A percentile compares a stretch with the other conserved stretches of the same genome.
These are phyloP conservation scores for Psittacus erithacus DNA, from an alignment of 2,113 vertebrate genomes.

Conservation along the genomic window DNA sequence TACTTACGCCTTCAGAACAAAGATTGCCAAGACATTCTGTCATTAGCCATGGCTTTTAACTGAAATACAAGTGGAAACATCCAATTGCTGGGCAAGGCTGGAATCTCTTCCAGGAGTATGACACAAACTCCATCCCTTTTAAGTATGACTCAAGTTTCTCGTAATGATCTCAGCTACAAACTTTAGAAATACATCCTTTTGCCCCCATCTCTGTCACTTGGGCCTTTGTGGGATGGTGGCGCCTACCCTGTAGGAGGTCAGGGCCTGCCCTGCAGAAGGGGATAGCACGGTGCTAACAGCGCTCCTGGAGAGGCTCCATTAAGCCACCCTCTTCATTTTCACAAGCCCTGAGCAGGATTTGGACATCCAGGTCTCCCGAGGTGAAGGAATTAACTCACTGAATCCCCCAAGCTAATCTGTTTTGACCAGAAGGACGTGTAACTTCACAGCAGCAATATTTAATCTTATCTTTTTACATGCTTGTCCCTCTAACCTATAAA, in stretches of 20 bases:
- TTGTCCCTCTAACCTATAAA: background rate
- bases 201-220: background rate
- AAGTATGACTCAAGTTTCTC: conserved; percentile 21
- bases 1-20: background rate
- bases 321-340: background rate
- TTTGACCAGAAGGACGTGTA: conserved; percentile 3
- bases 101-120: background rate
- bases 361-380: background rate
- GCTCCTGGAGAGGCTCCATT: background rate
- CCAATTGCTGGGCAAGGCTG: background rate
- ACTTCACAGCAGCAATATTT: background rate
- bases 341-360: background rate
- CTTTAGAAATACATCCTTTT: background rate
- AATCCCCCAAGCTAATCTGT: conserved; percentile 26
- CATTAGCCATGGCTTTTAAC: background rate
- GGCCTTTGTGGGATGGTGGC: background rate
- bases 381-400: conserved; percentile 48
- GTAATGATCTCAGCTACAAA: background rate
- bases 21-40: background rate
- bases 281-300: background rate
- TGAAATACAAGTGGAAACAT: background rate
- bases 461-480: background rate
- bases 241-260: background rate
- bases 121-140: background rate
- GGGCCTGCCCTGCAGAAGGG: background rate